A percentile compares a stretch with the other conserved stretches of the same genome.
Evolutionary conservation across 1,140 invertebrate genomes (phyloP).

Genomic region (Littorina saxatilis): DNA sequence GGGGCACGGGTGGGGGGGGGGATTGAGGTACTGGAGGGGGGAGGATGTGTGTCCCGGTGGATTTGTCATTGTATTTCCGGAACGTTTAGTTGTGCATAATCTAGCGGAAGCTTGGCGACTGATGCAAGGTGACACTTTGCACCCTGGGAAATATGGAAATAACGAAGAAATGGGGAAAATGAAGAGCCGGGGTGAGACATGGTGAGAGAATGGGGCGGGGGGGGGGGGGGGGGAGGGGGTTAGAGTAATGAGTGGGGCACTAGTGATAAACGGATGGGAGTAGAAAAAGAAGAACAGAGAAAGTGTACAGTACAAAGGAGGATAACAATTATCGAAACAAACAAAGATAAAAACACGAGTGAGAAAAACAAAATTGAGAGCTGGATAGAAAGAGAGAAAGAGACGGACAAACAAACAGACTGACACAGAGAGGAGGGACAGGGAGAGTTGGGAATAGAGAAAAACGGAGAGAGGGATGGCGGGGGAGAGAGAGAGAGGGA

Average conservation of each 20-base stretch:
- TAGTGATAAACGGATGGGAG: neutral
- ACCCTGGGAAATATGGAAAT: neutral
- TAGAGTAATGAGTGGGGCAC: neutral
- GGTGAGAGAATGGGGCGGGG: neutral
- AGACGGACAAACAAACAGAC: neutral
- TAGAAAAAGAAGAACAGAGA: neutral
- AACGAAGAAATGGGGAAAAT: neutral
- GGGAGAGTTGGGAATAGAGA: constrained; percentile 8
- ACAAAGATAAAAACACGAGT: neutral
- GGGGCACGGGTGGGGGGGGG: too few species aligned
- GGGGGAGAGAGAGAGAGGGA: constrained; percentile 34
- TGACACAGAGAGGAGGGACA: neutral
- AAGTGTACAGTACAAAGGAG: neutral
- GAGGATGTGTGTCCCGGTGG: too few species aligned
- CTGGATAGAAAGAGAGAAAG: neutral
- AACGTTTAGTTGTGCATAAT: neutral
- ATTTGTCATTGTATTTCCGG: constrained; percentile 23
- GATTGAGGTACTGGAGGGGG: too few species aligned
- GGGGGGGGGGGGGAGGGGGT: neutral
- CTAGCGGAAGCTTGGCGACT: neutral
- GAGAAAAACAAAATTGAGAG: neutral
- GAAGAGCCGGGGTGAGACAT: neutral
- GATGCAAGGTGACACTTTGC: neutral
- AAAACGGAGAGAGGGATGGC: constrained; percentile 13
- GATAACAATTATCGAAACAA: neutral